Conservation (phyloP, 2,797 vertebrate genomes). For the Lepus townsendii region DNA sequence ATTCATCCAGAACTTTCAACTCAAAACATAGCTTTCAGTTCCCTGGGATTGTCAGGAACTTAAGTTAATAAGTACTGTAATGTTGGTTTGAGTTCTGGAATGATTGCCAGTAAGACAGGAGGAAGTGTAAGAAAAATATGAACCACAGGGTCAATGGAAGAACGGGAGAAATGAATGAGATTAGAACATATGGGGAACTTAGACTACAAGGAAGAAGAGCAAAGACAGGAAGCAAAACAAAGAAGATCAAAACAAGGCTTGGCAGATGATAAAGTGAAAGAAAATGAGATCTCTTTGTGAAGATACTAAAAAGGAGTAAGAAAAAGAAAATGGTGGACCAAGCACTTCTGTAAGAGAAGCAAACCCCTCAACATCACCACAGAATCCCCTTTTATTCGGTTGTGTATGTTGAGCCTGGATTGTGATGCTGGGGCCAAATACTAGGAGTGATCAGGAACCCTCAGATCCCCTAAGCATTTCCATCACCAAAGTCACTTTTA, state of each 20-base stretch:
- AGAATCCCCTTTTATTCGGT: background rate
- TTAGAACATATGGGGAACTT: background rate
- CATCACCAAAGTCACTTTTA: conserved; percentile 21
- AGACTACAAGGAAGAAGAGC: background rate
- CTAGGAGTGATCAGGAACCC: background rate
- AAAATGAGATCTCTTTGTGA: background rate
- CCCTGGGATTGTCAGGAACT: background rate
- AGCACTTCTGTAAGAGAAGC: background rate
- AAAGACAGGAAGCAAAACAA: background rate
- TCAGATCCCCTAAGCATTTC: background rate
- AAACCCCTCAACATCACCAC: fast-evolving
- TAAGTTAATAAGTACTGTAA: background rate
- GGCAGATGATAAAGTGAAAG: background rate
- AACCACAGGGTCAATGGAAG: background rate
- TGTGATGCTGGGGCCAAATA: background rate
- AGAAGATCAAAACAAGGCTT: background rate
- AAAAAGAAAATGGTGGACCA: background rate
- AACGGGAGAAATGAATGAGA: background rate
- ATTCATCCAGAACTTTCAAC: background rate
- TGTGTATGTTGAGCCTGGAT: background rate
- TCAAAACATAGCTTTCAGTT: background rate
- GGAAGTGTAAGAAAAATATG: background rate
- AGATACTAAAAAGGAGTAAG: background rate
- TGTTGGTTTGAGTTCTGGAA: background rate
- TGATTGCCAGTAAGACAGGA: background rate